Evolutionary conservation across 2,113 vertebrate genomes (phyloP), one percentile per base, ranked within the genome.

Genomic region (Cavia porcellus): DNA sequence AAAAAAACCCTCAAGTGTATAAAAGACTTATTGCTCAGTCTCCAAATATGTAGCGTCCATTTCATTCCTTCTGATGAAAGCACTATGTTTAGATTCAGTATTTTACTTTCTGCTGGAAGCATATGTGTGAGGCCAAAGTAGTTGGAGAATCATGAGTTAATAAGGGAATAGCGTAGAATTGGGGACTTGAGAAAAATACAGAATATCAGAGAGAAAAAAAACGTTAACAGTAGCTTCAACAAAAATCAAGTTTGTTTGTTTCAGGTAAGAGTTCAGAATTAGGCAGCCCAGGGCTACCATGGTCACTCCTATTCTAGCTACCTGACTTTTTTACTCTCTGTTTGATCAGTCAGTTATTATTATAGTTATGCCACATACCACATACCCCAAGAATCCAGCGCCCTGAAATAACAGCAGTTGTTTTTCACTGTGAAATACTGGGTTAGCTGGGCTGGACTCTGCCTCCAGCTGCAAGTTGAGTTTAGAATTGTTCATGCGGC

Each of bases 401-500:
- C 20, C 57, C 95, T 68, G 68, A 90, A 85, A 82, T 77, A 93
- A 50, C 84, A 79, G 77, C n/a, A 52, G 70, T 77, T 88, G 45
- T 57, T 89, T 95, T 90, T 83, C 70, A 47, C 24, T 55, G n/a
- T 70, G 52, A 57, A 35, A 13, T 77, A 35, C 90, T 50, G 35
- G 52, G 24, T 92, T 64, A 86, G 64, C 38, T 55, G 28, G 55
- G 24, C 47, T 64, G 38, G 84, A 79, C 87, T 77, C 15, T 62
- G 50, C 50, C 82, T 32, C 79, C 93, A 89, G 64, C 66, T 93
- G 57, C n/a, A 88, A 47, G 59, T 19, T 92, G 59, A 79, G 42
- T 72, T 86, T 77, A 68, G 83, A 91, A 72, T 57, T 86, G 6
- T 64, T 61, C 13, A 1, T 94, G 96, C 96, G 81, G 84, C 64